These are phyloP conservation scores for Phrynocephalus versicolor DNA, from an alignment of 2,113 vertebrate species.

Conservation along the genomic window DNA sequence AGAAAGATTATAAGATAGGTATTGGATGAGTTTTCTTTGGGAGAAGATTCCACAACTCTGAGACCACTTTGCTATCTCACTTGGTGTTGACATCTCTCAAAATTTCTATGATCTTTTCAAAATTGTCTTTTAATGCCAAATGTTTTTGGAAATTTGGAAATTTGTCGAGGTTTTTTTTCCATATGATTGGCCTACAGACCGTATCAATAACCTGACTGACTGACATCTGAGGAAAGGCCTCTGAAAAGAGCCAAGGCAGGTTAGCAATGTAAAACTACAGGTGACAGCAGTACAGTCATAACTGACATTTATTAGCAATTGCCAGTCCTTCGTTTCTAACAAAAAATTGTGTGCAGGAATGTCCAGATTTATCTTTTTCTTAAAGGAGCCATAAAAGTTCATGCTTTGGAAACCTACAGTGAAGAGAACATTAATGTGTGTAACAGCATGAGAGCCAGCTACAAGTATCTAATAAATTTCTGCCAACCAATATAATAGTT, in stretches of 20 bases:
- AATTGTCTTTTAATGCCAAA: too few relatives aligned
- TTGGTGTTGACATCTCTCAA: background rate
- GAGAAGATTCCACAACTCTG: background rate
- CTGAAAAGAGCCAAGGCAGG: background rate
- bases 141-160: too few relatives aligned
- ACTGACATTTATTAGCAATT: background rate
- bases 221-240: background rate
- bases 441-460: background rate
- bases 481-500: background rate
- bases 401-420: background rate
- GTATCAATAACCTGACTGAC: too few relatives aligned
- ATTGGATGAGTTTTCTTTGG: too few relatives aligned
- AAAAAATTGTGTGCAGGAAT: background rate
- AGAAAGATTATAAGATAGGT: background rate
- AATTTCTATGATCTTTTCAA: too few relatives aligned
- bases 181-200: too few relatives aligned
- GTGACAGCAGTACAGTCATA: background rate
- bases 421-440: background rate
- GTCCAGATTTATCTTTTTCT: background rate
- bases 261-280: background rate
- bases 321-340: background rate
- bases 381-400: background rate
- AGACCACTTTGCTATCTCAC: background rate
- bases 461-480: background rate
- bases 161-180: too few relatives aligned